A percentile compares a stretch with the other conserved stretches of the same genome.
Evolutionary conservation across 2,888 invertebrate species (phyloP).

Genomic region (Ryuthela nishihirai): DNA sequence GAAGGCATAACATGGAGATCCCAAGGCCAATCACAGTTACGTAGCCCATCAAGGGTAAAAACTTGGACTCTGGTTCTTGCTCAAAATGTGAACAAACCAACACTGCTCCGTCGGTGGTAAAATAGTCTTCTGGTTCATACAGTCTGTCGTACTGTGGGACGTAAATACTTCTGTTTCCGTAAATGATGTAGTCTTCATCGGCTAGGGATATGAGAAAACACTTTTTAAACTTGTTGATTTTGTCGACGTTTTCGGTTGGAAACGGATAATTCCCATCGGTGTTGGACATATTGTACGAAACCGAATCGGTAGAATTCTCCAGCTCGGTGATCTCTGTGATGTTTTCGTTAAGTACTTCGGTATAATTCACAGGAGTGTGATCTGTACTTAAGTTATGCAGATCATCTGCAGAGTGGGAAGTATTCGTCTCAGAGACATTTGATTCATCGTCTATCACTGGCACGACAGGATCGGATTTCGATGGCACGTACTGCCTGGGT

Average conservation of each 20-base stretch:
- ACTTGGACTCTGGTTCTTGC: slow-evolving; percentile 44
- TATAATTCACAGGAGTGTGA: no score
- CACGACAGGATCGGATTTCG: no score
- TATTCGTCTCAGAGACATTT: no score
- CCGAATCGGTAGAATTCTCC: no score
- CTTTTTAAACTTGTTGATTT: slow-evolving; percentile 6
- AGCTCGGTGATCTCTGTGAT: no score
- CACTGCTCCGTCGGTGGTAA: slow-evolving; percentile 14
- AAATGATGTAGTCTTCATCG: slow-evolving; percentile 22
- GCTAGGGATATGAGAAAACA: slow-evolving; percentile 25
- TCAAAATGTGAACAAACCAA: slow-evolving; percentile 27
- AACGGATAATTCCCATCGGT: background rate
- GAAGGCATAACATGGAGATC: slow-evolving; percentile 54
- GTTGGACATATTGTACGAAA: slow-evolving; percentile 8
- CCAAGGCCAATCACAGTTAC: slow-evolving; percentile 54
- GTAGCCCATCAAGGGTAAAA: slow-evolving; percentile 50
- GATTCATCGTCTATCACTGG: no score
- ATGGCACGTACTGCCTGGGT: no score
- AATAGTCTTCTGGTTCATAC: slow-evolving; percentile 22
- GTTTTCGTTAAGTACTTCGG: no score
- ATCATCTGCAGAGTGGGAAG: no score
- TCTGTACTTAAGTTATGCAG: no score
- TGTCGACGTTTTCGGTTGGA: no score
- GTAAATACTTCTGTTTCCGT: slow-evolving; percentile 30
- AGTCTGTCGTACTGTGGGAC: slow-evolving; percentile 29